A percentile compares a stretch with the other conserved stretches of the same genome.
Conservation (phyloP, 1,140 invertebrate species). For the Aphaenogaster floridana region DNA sequence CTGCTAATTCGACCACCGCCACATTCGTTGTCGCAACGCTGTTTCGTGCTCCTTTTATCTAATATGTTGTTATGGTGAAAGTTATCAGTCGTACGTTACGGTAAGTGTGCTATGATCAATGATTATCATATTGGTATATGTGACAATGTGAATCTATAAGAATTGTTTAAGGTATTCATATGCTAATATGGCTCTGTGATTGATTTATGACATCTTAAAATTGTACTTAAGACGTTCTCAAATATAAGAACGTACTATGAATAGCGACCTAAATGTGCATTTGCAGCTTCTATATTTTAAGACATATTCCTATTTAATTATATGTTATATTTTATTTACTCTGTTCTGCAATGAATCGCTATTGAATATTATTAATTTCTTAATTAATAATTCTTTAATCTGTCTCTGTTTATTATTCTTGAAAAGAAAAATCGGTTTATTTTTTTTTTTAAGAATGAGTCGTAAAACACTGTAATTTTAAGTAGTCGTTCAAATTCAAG, state of each 20-base stretch:
- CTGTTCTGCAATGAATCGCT: background rate
- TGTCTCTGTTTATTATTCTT: background rate
- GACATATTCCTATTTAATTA: background rate
- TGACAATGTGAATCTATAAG: background rate
- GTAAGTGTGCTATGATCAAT: slow-evolving; percentile 8
- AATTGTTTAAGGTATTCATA: background rate
- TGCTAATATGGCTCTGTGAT: no score
- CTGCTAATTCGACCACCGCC: background rate
- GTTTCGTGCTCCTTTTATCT: background rate
- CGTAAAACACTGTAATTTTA: no score
- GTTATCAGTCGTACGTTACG: slow-evolving; percentile 22
- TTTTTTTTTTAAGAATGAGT: no score
- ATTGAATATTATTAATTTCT: background rate
- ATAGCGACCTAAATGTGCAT: background rate
- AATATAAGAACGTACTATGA: no score
- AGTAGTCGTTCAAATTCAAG: no score
- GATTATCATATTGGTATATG: background rate
- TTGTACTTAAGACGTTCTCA: no score
- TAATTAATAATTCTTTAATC: background rate
- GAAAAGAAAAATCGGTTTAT: background rate
- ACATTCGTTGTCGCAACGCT: background rate
- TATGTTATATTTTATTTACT: background rate
- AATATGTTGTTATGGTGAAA: background rate
- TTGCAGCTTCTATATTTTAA: background rate
- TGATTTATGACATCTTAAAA: no score